These are phyloP conservation scores for Epinephelus moara DNA, from an alignment of 2,113 vertebrate genomes.

Conservation along the genomic window DNA sequence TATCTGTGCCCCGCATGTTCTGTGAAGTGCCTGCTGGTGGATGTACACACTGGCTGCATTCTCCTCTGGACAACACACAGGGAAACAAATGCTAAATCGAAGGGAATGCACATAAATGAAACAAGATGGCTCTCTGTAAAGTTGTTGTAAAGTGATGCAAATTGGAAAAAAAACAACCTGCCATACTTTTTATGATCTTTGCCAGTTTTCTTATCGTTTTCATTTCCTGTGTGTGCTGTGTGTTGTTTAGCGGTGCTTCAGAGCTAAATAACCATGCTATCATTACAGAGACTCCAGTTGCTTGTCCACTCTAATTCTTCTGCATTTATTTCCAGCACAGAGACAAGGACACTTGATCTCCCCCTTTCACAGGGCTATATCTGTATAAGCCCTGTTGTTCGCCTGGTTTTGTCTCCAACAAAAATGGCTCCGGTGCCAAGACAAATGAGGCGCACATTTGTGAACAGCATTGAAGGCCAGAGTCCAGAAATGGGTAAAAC, in stretches of 20 bases:
- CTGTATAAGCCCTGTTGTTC: constrained; percentile 42
- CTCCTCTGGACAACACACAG: constrained; percentile 32
- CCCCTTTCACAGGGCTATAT: constrained; percentile 43
- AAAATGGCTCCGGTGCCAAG: constrained; percentile 36
- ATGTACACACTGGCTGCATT: constrained; percentile 50
- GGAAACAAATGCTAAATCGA: constrained; percentile 38
- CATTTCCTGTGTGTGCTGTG: constrained; percentile 16
- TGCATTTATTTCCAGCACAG: constrained; percentile 58
- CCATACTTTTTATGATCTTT: constrained; percentile 6
- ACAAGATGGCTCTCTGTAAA: constrained; percentile 59
- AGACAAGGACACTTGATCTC: constrained; percentile 60
- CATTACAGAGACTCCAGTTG: constrained; percentile 23
- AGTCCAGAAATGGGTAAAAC: constrained; percentile 26
- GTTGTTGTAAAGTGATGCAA: not conserved
- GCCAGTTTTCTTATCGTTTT: not conserved
- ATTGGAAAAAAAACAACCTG: fast-evolving
- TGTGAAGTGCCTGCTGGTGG: constrained; percentile 47
- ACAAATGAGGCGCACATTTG: constrained; percentile 41
- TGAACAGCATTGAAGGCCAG: not conserved
- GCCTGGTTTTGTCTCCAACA: not conserved
- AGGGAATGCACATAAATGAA: constrained; percentile 62
- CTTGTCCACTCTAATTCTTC: constrained; percentile 43
- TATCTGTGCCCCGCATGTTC: constrained; percentile 58
- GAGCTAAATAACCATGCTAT: constrained; percentile 29
- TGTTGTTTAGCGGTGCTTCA: constrained; percentile 9